Evolutionary conservation across 1,140 invertebrate genomes (phyloP).

Genomic region (Orius insidiosus): DNA sequence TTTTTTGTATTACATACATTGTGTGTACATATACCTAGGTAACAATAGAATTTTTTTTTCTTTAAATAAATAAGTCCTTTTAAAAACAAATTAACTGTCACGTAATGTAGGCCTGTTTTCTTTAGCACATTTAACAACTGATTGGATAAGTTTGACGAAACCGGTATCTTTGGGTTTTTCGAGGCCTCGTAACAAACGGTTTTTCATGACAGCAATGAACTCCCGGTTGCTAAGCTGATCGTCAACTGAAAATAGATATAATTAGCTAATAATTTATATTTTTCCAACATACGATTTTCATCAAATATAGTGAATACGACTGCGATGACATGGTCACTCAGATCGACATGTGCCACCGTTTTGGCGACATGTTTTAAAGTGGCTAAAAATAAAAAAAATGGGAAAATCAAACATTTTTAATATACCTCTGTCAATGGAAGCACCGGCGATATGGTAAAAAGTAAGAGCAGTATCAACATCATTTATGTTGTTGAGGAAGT

Average conservation of each 20-base stretch:
- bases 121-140: conserved; percentile 76
- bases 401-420: not conserved
- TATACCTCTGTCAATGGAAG: conserved; percentile 80
- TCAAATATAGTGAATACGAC: conserved; percentile 98
- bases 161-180: conserved; percentile 98
- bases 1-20: no score
- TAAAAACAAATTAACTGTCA: not conserved
- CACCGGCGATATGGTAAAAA: conserved; percentile 97
- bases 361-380: conserved; percentile 91
- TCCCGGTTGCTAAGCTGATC: conserved; percentile 94
- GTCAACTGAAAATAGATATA: conserved; percentile 66
- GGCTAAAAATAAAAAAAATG: conserved; percentile 31
- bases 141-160: conserved; percentile 83
- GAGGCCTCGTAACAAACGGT: conserved; percentile 80
- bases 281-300: conserved; percentile 75
- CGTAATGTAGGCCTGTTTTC: conserved; percentile 44
- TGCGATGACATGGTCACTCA: conserved; percentile 87
- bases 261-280: no score
- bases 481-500: conserved; percentile 88
- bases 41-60: no score
- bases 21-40: no score
- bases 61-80: no score
- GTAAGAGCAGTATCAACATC: conserved; percentile 95
- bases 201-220: conserved; percentile 98
- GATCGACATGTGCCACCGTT: conserved; percentile 86